Percentiles rank a stretch among this genome's conserved stretches.
Evolutionary conservation across 2,797 vertebrate genomes (phyloP).

Genomic region (Sebastes aleutianus): DNA sequence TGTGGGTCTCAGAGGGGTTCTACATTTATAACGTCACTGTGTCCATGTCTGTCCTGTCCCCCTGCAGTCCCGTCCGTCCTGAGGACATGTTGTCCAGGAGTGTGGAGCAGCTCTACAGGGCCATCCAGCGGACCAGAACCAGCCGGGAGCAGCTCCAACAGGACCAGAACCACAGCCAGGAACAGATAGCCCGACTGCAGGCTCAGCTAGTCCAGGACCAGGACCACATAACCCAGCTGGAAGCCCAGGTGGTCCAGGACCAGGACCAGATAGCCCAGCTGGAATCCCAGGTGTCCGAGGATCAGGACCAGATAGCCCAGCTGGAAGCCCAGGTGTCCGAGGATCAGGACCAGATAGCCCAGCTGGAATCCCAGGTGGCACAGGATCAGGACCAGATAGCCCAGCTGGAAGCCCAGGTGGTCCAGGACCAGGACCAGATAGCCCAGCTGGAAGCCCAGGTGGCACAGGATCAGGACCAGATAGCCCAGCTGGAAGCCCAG

Average conservation of each 20-base stretch:
- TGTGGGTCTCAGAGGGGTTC: too few species aligned
- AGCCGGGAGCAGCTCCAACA: slow-evolving; percentile 77
- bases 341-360: too few species aligned
- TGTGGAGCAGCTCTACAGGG: slow-evolving; percentile 71
- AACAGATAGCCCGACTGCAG: slow-evolving; percentile 51
- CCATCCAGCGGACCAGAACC: slow-evolving; percentile 74
- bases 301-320: too few species aligned
- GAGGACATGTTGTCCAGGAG: slow-evolving; percentile 77
- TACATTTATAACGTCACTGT: too few species aligned
- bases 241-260: neutral
- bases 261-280: neutral
- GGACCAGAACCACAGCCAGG: slow-evolving; percentile 39
- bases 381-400: slow-evolving; percentile 48
- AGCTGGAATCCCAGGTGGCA: neutral
- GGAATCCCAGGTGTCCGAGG: too few species aligned
- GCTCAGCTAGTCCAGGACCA: neutral
- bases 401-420: slow-evolving; percentile 45
- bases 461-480: neutral
- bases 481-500: neutral
- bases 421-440: slow-evolving; percentile 9
- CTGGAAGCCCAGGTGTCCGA: too few species aligned
- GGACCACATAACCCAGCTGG: slow-evolving; percentile 23
- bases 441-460: slow-evolving; percentile 8
- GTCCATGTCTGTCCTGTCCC: neutral
- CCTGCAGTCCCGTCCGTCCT: neutral